phyloP scores from a whole-genome alignment of 2,888 invertebrate species.

The Anarsia innoxiella region DNA sequence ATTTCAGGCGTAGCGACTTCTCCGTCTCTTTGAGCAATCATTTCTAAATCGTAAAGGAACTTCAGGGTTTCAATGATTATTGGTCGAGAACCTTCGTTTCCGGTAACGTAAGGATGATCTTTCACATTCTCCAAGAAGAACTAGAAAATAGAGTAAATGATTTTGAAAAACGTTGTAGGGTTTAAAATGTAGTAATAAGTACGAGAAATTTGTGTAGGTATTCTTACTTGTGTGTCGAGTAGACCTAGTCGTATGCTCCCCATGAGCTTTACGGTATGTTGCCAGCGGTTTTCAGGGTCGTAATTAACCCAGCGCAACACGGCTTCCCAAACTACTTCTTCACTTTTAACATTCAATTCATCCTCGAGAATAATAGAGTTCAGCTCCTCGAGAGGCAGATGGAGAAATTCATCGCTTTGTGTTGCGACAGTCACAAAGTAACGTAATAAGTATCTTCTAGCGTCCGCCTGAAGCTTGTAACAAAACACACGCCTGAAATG shows the following conservation, averaged over 20 bases:
- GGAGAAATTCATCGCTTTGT: constrained; percentile 83
- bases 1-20: constrained; percentile 90
- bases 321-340: constrained; percentile 91
- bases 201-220: background rate
- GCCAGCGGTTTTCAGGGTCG: constrained; percentile 81
- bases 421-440: constrained; percentile 84
- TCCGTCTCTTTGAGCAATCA: constrained; percentile 85
- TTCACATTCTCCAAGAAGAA: constrained; percentile 94
- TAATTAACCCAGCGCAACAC: constrained; percentile 91
- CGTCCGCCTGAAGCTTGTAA: constrained; percentile 79
- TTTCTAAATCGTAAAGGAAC: constrained; percentile 93
- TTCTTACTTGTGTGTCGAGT: constrained; percentile 83
- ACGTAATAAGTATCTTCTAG: constrained; percentile 82
- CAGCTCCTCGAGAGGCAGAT: constrained; percentile 82
- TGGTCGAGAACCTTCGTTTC: constrained; percentile 88
- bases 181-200: constrained; percentile 17
- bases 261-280: constrained; percentile 85
- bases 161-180: too few species aligned
- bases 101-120: constrained; percentile 89
- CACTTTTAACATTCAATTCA: constrained; percentile 90
- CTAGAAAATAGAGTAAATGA: constrained; percentile 58
- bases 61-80: constrained; percentile 93
- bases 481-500: constrained; percentile 81
- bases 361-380: constrained; percentile 86
- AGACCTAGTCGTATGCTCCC: constrained; percentile 87